Percentiles rank a stretch among this genome's conserved stretches.
phyloP scores from a whole-genome alignment of 2,797 vertebrate species.

The Sorex maritimensis region DNA sequence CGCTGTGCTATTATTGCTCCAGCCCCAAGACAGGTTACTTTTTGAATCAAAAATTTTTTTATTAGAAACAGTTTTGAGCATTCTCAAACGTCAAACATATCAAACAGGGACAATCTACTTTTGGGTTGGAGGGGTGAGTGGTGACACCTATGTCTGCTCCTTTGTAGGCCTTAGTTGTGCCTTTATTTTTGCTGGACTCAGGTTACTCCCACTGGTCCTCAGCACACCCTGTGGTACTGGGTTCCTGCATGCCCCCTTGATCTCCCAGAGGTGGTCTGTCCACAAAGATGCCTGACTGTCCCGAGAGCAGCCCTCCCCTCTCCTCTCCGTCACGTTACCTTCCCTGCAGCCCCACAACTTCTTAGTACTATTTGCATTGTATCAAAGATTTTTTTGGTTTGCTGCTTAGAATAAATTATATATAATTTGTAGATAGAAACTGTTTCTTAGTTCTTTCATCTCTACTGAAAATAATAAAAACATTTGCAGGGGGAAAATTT shows the following conservation, averaged over 20 bases:
- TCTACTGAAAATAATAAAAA: conserved; percentile 13
- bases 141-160: not conserved
- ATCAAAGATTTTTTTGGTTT: not conserved
- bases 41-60: not conserved
- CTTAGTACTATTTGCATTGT: not conserved
- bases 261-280: not conserved
- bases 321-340: not conserved
- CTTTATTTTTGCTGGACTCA: no score
- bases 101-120: not conserved
- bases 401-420: not conserved
- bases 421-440: conserved; percentile 36
- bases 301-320: no score
- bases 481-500: not conserved
- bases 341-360: not conserved
- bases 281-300: no score
- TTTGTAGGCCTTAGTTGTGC: no score
- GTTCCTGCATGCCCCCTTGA: not conserved
- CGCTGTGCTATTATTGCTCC: no score
- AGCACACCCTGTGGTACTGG: no score
- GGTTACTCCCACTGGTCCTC: no score
- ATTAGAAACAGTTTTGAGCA: not conserved
- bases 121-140: not conserved
- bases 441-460: not conserved
- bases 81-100: not conserved
- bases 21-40: not conserved